phyloP scores from a whole-genome alignment of 2,113 vertebrate species.

The Pituophis catenifer region DNA sequence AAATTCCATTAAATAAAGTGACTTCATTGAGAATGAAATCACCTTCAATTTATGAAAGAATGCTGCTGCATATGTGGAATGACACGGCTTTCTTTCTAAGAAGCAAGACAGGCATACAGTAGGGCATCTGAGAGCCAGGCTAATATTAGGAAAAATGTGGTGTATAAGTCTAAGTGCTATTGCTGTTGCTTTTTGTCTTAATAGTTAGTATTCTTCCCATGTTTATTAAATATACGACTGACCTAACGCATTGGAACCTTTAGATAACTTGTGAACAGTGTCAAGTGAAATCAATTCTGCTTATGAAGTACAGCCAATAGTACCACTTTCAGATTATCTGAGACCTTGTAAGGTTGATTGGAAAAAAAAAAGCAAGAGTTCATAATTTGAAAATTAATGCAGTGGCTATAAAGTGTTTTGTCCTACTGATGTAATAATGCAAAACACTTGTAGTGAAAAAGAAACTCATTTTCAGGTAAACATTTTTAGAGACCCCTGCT shows the following conservation, averaged over 20 bases:
- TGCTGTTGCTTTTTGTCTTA: neutral
- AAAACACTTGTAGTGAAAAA: constrained; percentile 46
- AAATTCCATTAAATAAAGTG: neutral
- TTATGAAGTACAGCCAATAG: neutral
- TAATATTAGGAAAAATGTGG: neutral
- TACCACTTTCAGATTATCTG: neutral
- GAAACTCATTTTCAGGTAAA: constrained; percentile 49
- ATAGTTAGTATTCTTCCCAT: neutral
- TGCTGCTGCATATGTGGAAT: too few species aligned
- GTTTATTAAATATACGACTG: neutral
- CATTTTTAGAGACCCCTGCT: constrained; percentile 32
- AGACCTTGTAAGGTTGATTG: neutral
- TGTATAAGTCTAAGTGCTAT: neutral
- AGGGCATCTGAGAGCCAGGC: neutral
- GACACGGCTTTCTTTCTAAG: neutral
- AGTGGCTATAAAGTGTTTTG: neutral
- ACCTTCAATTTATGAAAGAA: too few species aligned
- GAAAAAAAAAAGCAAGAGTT: neutral
- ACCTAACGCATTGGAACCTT: neutral
- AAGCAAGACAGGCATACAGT: neutral
- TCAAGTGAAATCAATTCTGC: neutral
- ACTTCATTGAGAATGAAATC: neutral
- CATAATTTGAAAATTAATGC: constrained; percentile 52
- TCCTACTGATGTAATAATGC: neutral
- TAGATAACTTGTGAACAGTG: neutral